Evolutionary conservation across 2,888 invertebrate genomes (phyloP).

Genomic region (Xestia sexstrigata): DNA sequence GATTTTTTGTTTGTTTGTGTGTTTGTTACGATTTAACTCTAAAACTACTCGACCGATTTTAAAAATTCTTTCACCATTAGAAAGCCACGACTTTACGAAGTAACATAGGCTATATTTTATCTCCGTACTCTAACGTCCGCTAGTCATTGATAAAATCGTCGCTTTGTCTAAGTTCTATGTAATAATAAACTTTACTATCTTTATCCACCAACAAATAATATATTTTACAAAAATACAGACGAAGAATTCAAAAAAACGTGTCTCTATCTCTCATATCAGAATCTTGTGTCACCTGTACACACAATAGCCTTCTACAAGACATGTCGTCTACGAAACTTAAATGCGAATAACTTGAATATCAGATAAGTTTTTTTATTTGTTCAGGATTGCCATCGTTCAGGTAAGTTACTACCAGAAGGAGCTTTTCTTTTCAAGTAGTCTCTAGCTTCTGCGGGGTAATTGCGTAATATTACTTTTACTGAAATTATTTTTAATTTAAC

Average conservation of each 20-base stretch:
- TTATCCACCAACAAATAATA: not conserved
- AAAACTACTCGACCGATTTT: too few species aligned
- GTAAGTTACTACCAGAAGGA: not conserved
- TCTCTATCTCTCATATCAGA: constrained; percentile 15
- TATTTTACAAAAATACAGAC: not conserved
- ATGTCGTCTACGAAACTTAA: not conserved
- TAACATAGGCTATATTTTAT: too few species aligned
- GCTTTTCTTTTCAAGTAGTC: not conserved
- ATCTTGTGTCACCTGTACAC: constrained; percentile 19
- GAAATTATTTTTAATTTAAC: not conserved
- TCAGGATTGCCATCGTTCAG: not conserved
- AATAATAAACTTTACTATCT: too few species aligned
- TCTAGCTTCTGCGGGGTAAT: not conserved
- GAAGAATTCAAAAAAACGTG: not conserved
- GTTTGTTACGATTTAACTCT: too few species aligned
- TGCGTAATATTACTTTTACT: not conserved
- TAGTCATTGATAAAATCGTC: too few species aligned
- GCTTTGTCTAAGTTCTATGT: too few species aligned
- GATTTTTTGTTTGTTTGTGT: too few species aligned
- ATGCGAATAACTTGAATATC: constrained; percentile 20
- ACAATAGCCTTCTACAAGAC: constrained; percentile 1
- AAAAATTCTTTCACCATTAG: too few species aligned
- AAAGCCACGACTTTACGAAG: too few species aligned
- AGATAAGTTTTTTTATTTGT: constrained; percentile 37
- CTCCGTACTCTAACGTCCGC: too few species aligned